These are phyloP conservation scores for Chloropsis cyanopogon DNA, from an alignment of 2,113 vertebrate genomes.

Conservation along the genomic window DNA sequence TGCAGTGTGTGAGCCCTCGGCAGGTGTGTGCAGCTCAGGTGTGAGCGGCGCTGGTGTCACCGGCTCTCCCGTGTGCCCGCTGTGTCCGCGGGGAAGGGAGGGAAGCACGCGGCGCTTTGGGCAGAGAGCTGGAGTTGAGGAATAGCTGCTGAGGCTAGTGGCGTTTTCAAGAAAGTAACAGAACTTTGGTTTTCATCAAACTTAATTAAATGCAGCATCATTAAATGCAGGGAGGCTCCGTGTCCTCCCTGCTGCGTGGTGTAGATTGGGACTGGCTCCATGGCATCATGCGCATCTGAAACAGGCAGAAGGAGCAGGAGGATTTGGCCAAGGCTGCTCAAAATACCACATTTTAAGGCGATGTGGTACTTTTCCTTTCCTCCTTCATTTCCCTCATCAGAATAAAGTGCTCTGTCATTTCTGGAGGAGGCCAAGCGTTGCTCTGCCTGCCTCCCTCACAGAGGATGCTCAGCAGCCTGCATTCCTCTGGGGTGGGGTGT, in stretches of 20 bases:
- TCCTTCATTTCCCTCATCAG: background rate
- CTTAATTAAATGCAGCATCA: background rate
- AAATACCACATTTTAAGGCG: background rate
- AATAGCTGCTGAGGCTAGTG: background rate
- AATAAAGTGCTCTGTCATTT: background rate
- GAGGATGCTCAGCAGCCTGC: background rate
- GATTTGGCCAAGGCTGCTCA: background rate
- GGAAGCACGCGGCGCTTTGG: background rate
- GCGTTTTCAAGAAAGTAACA: background rate
- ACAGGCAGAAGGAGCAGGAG: background rate
- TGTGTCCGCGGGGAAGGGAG: background rate
- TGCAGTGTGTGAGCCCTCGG: background rate
- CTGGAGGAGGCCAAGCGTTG: background rate
- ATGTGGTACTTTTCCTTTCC: conserved; percentile 4
- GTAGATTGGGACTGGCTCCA: background rate
- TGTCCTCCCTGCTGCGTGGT: background rate
- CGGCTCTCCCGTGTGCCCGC: background rate
- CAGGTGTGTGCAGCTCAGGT: background rate
- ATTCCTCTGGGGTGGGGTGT: accelerated
- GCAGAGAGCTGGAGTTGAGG: background rate
- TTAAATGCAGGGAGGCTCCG: background rate
- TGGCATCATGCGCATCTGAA: background rate
- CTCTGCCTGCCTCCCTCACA: background rate
- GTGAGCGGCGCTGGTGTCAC: background rate
- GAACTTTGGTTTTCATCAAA: conserved; percentile 9